Conservation (phyloP, 2,797 vertebrate genomes). For the Halcyon smyrnensis region DNA sequence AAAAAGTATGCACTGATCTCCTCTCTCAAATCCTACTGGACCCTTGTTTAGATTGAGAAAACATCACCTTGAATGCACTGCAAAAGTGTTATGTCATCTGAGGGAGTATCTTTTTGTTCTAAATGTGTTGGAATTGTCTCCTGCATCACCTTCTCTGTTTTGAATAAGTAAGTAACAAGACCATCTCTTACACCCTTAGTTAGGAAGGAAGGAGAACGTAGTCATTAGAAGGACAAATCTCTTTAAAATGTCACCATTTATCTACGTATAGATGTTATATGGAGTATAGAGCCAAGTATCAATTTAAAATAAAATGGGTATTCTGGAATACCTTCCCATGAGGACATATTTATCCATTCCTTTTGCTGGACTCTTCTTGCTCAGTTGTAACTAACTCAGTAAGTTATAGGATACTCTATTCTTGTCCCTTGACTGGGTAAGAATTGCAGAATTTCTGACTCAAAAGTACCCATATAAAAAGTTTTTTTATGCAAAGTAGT, state of each 20-base stretch:
- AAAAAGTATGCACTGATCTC: not conserved
- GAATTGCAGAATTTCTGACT: not conserved
- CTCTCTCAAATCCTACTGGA: not conserved
- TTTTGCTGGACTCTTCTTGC: not conserved
- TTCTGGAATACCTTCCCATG: not conserved
- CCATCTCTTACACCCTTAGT: not conserved
- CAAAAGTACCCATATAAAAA: not conserved
- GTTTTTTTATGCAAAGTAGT: rapidly evolving
- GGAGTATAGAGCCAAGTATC: not conserved
- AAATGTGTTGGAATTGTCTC: not conserved
- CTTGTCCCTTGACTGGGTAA: not conserved
- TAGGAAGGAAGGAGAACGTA: not conserved
- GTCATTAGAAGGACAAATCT: not conserved
- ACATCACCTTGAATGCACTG: not conserved
- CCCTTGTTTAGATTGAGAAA: not conserved
- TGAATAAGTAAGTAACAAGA: not conserved
- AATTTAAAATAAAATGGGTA: not conserved
- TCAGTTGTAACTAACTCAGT: not conserved
- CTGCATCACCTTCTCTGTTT: not conserved
- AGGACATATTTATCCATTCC: not conserved
- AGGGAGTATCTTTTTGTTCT: not conserved
- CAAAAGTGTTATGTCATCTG: not conserved
- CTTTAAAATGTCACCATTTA: not conserved
- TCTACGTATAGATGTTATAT: not conserved
- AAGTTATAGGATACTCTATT: not conserved